Evolutionary conservation across 2,888 invertebrate genomes (phyloP), one percentile per base, ranked within the genome.

Genomic region (Scaeva pyrastri): DNA sequence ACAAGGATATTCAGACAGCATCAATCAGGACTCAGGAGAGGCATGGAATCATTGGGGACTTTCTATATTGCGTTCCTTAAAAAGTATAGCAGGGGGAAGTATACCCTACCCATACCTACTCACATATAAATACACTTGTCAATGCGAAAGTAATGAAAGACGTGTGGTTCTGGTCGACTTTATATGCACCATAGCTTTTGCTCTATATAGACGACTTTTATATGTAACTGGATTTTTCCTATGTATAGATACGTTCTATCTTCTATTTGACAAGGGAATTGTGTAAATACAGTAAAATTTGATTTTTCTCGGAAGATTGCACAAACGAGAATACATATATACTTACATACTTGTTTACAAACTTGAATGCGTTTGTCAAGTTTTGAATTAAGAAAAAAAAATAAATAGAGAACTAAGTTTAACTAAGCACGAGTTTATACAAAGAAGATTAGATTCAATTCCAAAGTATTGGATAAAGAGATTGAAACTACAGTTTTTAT

Each of bases 111-210:
- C n/a, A n/a, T n/a, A n/a, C n/a, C 52, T 21, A 4, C 21, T 26
- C 2, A 31, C 31, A 8, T 31, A 31, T 31, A 31, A 7, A 31
- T n/a, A 43, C 16, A 16, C 64, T 52, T 74, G 74, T 80, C 74
- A 66, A 48, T 31, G 31, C 23, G 14, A 56, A 64, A 64, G 81
- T 75, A 71, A 75, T 75, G 75, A 64, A 26, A 60, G 50, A 70
- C 50, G 19, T 41, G 43, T 58, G 19, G 19, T 43, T 23, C n/a
- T n/a, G n/a, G n/a, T n/a, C n/a, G n/a, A n/a, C n/a, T n/a, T n/a
- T n/a, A n/a, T n/a, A n/a, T n/a, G n/a, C n/a, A n/a, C n/a, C n/a
- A n/a, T n/a, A n/a, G n/a, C n/a, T n/a, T n/a, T n/a, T n/a, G n/a
- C n/a, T n/a, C n/a, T n/a, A n/a, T n/a, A n/a, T n/a, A n/a, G n/a